These are phyloP conservation scores for Geophilus truncorum DNA, from an alignment of 2,888 invertebrate species.

Conservation along the genomic window DNA sequence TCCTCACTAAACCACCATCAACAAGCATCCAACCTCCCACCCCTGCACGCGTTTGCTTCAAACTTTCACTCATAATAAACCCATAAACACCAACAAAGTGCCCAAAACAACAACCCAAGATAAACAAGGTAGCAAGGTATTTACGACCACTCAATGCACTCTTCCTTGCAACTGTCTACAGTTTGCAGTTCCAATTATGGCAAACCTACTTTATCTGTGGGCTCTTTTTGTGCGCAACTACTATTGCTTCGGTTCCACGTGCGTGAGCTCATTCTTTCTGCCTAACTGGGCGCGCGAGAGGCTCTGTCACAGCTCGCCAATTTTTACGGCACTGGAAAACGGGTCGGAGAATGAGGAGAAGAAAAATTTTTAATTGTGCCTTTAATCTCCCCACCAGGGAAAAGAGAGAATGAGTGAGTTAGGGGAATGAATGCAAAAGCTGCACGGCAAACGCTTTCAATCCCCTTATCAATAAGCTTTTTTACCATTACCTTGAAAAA, in stretches of 20 bases:
- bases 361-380: slow-evolving; percentile 20
- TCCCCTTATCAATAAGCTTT: background rate
- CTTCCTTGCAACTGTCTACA: slow-evolving; percentile 20
- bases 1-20: background rate
- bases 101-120: slow-evolving; percentile 12
- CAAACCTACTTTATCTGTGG: slow-evolving; percentile 20
- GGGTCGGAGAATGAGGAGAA: slow-evolving; percentile 8
- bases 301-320: slow-evolving; percentile 20
- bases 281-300: slow-evolving; percentile 20
- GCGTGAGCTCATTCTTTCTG: slow-evolving; percentile 20
- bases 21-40: background rate
- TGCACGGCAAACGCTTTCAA: background rate
- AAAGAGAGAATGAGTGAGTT: background rate
- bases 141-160: slow-evolving; percentile 20
- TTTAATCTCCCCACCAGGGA: slow-evolving; percentile 14
- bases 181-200: slow-evolving; percentile 20
- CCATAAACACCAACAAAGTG: slow-evolving; percentile 20
- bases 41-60: background rate
- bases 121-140: slow-evolving; percentile 20
- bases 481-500: background rate
- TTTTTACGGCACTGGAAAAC: slow-evolving; percentile 10
- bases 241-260: slow-evolving; percentile 16
- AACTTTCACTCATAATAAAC: slow-evolving; percentile 6
- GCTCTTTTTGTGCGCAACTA: slow-evolving; percentile 20
- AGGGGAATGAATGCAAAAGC: slow-evolving; percentile 13